Percentiles rank a stretch among this genome's conserved stretches.
These are phyloP conservation scores for Cantharis rustica DNA, from an alignment of 2,888 invertebrate genomes.

Conservation along the genomic window DNA sequence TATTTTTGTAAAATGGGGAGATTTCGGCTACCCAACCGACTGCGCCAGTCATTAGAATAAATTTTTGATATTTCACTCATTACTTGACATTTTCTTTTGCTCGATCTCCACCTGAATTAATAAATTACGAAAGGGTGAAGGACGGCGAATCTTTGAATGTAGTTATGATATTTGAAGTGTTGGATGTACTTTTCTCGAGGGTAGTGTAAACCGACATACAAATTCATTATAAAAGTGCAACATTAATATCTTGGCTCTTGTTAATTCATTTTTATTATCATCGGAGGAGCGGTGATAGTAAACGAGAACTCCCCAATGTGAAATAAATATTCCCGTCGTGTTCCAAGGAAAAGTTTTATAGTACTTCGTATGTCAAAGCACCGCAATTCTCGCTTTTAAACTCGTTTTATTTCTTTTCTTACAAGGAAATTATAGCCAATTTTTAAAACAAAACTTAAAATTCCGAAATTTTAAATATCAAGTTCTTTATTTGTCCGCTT, in stretches of 20 bases:
- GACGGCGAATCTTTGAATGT: not conserved
- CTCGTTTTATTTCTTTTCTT: constrained; percentile 20
- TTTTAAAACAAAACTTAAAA: constrained; percentile 5
- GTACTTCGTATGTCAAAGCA: constrained; percentile 28
- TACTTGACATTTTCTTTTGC: not conserved
- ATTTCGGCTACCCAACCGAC: not conserved
- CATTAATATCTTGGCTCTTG: constrained; percentile 54
- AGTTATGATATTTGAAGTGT: constrained; percentile 7
- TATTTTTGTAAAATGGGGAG: not conserved
- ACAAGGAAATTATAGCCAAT: constrained; percentile 18
- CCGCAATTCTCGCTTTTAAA: constrained; percentile 27
- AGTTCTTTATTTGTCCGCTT: not conserved
- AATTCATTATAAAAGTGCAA: constrained; percentile 52
- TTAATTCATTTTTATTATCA: constrained; percentile 57
- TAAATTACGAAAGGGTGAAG: not conserved
- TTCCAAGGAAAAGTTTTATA: constrained; percentile 44
- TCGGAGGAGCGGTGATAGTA: constrained; percentile 52
- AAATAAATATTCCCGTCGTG: constrained; percentile 68
- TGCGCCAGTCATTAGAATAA: not conserved
- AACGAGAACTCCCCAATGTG: constrained; percentile 49
- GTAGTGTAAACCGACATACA: constrained; percentile 49
- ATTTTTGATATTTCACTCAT: not conserved
- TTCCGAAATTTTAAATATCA: not conserved
- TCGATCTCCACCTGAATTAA: not conserved
- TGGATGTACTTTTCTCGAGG: constrained; percentile 42